Conservation (phyloP, 2,797 vertebrate genomes). For the Acanthiza pusilla region DNA sequence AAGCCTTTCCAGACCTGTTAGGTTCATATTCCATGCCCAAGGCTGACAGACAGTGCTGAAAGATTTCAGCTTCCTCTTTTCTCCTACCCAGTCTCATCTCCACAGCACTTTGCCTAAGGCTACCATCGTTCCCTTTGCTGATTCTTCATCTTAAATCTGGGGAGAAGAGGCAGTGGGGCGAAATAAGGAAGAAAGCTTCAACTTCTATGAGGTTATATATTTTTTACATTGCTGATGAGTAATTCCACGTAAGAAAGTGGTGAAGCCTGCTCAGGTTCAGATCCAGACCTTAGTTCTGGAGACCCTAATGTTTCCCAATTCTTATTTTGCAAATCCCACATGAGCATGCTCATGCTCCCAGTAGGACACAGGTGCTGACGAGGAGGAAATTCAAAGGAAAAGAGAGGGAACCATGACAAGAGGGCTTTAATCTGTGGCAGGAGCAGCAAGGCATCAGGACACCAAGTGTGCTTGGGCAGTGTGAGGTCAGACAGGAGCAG, state of each 20-base stretch:
- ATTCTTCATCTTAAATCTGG: background rate
- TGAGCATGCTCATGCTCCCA: accelerated
- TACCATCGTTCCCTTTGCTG: background rate
- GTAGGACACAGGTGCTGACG: background rate
- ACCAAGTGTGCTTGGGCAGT: background rate
- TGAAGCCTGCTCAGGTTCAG: background rate
- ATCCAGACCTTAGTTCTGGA: background rate
- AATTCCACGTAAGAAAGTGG: background rate
- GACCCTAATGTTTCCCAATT: background rate
- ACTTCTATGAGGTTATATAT: background rate
- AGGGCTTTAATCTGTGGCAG: background rate
- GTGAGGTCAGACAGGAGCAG: background rate
- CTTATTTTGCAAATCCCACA: background rate
- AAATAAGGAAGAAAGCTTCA: background rate
- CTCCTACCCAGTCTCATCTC: slow-evolving; percentile 8
- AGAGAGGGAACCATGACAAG: background rate
- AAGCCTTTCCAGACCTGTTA: background rate
- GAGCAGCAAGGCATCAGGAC: background rate
- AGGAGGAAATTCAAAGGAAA: background rate
- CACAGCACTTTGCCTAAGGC: slow-evolving; percentile 20
- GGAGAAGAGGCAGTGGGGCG: background rate
- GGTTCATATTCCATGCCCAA: background rate
- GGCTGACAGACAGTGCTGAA: background rate
- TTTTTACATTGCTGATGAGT: background rate
- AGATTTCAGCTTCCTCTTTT: slow-evolving; percentile 11